These are phyloP conservation scores for Orchestes rusci DNA, from an alignment of 2,888 invertebrate species.

Conservation along the genomic window DNA sequence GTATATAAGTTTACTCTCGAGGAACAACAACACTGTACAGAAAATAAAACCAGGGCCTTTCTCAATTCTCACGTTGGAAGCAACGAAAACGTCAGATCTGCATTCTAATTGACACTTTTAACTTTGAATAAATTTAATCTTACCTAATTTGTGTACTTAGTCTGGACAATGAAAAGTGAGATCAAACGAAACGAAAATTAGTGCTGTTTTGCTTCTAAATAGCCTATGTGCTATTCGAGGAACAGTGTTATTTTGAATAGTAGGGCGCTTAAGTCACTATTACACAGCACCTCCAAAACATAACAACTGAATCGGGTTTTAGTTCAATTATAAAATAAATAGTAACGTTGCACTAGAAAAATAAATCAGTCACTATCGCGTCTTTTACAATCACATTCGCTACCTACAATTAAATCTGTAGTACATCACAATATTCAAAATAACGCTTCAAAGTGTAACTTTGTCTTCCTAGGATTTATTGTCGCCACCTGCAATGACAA, in stretches of 20 bases:
- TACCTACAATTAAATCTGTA: constrained; percentile 24
- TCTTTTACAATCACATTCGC: constrained; percentile 32
- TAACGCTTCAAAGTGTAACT: constrained; percentile 11
- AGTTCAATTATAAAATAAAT: constrained; percentile 26
- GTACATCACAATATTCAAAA: constrained; percentile 19
- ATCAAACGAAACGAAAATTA: no score
- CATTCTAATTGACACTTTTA: no score
- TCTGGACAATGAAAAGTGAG: no score
- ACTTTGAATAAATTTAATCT: no score
- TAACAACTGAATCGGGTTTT: constrained; percentile 6
- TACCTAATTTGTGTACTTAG: no score
- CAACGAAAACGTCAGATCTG: no score
- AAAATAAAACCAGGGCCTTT: no score
- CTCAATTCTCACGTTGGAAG: no score
- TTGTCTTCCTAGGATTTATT: constrained; percentile 21
- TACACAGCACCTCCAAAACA: no score
- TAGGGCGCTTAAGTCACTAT: neutral
- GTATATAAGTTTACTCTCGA: constrained; percentile 10
- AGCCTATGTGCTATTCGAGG: no score
- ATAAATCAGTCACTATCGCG: constrained; percentile 30
- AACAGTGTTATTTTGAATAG: no score
- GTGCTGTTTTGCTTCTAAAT: no score
- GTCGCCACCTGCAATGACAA: constrained; percentile 24
- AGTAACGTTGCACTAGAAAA: constrained; percentile 31
- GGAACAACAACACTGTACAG: constrained; percentile 32